phyloP scores from a whole-genome alignment of 2,797 vertebrate genomes.

The Sardinella longiceps region DNA sequence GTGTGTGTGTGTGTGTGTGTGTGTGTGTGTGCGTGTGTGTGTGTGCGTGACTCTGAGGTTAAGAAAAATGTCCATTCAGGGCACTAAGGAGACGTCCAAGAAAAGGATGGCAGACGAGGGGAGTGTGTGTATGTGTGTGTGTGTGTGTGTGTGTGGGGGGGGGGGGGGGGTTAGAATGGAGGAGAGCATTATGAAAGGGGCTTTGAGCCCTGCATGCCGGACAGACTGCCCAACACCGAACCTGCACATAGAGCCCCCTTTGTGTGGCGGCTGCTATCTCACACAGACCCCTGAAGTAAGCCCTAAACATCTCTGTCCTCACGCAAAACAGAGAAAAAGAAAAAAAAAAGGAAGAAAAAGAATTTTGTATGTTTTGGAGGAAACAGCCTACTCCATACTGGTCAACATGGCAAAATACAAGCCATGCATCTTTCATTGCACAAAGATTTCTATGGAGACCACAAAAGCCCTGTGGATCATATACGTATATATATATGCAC shows the following conservation, averaged over 20 bases:
- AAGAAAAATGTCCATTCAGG: conserved; percentile 14
- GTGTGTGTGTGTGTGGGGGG: conserved; percentile 40
- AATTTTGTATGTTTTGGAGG: conserved; percentile 46
- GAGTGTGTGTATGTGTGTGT: neutral
- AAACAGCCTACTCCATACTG: conserved; percentile 66
- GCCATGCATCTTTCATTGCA: neutral
- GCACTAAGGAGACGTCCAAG: neutral
- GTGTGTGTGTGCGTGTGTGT: neutral
- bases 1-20: neutral
- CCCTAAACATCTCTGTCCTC: conserved; percentile 50
- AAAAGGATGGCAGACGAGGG: conserved; percentile 5
- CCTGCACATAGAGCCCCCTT: conserved; percentile 62
- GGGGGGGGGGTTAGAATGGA: conserved; percentile 52
- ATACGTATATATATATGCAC: conserved; percentile 61
- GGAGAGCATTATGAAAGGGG: conserved; percentile 56
- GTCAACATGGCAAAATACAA: conserved; percentile 47
- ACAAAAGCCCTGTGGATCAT: conserved; percentile 60
- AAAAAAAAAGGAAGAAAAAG: conserved; percentile 29
- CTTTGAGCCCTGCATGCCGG: conserved; percentile 59
- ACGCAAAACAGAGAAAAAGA: conserved; percentile 47
- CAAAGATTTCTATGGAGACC: conserved; percentile 48
- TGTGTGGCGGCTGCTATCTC: conserved; percentile 61
- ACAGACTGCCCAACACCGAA: conserved; percentile 59
- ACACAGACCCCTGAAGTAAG: conserved; percentile 33
- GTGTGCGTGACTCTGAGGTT: neutral